Percentiles rank a stretch among this genome's conserved stretches.
These are phyloP conservation scores for Lamellibrachia satsuma DNA, from an alignment of 2,888 invertebrate species.

Conservation along the genomic window DNA sequence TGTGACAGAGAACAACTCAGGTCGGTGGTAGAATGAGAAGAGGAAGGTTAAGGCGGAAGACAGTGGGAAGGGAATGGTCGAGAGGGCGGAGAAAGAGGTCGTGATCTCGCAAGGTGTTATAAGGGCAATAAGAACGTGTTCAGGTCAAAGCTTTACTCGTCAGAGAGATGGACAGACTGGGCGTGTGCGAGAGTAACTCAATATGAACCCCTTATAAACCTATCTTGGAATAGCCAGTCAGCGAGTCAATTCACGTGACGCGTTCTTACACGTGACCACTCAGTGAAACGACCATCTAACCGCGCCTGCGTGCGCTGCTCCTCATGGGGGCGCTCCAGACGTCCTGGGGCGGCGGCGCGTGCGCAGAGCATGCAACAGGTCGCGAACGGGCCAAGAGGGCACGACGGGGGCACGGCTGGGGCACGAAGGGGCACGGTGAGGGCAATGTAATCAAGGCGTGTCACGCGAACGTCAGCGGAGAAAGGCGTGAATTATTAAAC, in stretches of 20 bases:
- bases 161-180: background rate
- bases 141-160: background rate
- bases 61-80: too few species aligned
- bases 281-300: background rate
- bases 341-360: constrained; percentile 2
- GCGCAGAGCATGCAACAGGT: background rate
- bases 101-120: too few species aligned
- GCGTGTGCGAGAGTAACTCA: background rate
- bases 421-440: background rate
- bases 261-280: background rate
- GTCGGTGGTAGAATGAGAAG: too few species aligned
- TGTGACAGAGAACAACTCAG: too few species aligned
- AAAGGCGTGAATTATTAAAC: background rate
- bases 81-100: too few species aligned
- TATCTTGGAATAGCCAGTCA: background rate
- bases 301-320: background rate
- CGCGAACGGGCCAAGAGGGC: background rate
- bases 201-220: background rate
- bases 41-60: too few species aligned
- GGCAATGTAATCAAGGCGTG: background rate
- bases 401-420: background rate
- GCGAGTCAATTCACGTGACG: background rate
- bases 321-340: background rate
- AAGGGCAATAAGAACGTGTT: background rate
- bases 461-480: background rate